Evolutionary conservation across 2,797 vertebrate genomes (phyloP), one percentile per base, ranked within the genome.

Genomic region (Arrhamphus sclerolepis): DNA sequence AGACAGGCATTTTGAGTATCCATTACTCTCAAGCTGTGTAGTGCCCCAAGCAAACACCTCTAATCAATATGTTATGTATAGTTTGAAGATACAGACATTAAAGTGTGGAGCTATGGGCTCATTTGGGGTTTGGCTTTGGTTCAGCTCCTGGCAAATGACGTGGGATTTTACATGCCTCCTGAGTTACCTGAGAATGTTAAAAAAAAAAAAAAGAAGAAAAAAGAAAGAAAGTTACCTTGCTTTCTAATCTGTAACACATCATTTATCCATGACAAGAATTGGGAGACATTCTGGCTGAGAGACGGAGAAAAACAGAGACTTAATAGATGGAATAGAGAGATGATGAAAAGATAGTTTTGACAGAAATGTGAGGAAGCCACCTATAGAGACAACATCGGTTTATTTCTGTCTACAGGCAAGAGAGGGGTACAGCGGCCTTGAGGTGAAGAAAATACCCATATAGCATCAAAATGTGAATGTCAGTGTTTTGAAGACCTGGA

Each of bases 261-360:
- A 68, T 75, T 83, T 78, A 55, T 34, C 54, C 66, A 61, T 56
- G 46, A 47, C 50, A 72, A 56, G 54, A 69, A 31, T 39, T 2
- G 9, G 8, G 34, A 20, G 56, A 41, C 48, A 66, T 47, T 53
- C 40, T 44, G 52, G 62, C 52, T 46, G 40, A 46, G 40, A 59
- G 7, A 48, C 29, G 29, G 3, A 26, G 46, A 38, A 46, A 55
- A 59, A 62, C 24, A 34, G 20, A 11, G 42, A 57, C 64, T 61
- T 46, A 53, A 77, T 39, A 70, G 46, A 72, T 44, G 60, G 61
- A 66, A 72, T 38, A 57, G 55, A 72, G 26, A 72, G 41, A 73
- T 73, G 70, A 80, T 70, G 68, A 80, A 47, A 61, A 64, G 64
- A 58, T 41, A 72, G 47, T 50, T 29, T 46, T 82, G 83, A 82